Base-by-base conservation (phyloP, 1,140 invertebrate species). In the Sminthurinus signatus region DNA sequence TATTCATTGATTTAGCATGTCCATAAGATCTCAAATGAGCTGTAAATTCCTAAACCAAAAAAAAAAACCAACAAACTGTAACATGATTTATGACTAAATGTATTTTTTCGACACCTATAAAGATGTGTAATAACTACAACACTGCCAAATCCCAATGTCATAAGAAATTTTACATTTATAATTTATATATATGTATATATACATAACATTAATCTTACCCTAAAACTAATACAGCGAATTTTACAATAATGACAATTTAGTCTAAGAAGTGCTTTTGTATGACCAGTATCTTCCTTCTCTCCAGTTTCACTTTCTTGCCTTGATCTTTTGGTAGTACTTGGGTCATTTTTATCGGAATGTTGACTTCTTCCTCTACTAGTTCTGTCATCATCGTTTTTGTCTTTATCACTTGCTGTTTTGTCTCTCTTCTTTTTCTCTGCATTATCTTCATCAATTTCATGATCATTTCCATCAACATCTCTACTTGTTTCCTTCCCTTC, bases 221-320 rank as follows among this genome's bases (percentile, higher is more conserved):
- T 43, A 31, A 64, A 71, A 42, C 59, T 71, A 29, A 71, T 62
- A 43, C 60, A 64, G 3, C 58, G 42, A 27, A 68, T 46, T 36
- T 68, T 44, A 29, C 70, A 71, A 52, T 68, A 68, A 21, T 61
- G 50, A 36, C 70, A 71, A 32, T 64, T 58, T 14, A 71, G 42
- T 58, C 68, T 71, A 2, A 71, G 48, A 1, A 71, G 46, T 23
- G 66, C 52, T 50, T 59, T 65, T 36, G 14, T 2, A 50, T 60
- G 46, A 32, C n/a, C 3, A 31, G 8, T 25, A 14, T 56, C 54
- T 19, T 56, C 32, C 4, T 23, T 60, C 51, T 54, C 27, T 8
- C 5, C 12, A 23, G 15, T 54, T 8, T 23, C 10, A 14, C 8
- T 8, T n/a, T 23, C 14, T 25, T 8, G 51, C 10, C 27, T 54